These are phyloP conservation scores for Callinectes sapidus DNA, from an alignment of 2,888 invertebrate species.

Conservation along the genomic window DNA sequence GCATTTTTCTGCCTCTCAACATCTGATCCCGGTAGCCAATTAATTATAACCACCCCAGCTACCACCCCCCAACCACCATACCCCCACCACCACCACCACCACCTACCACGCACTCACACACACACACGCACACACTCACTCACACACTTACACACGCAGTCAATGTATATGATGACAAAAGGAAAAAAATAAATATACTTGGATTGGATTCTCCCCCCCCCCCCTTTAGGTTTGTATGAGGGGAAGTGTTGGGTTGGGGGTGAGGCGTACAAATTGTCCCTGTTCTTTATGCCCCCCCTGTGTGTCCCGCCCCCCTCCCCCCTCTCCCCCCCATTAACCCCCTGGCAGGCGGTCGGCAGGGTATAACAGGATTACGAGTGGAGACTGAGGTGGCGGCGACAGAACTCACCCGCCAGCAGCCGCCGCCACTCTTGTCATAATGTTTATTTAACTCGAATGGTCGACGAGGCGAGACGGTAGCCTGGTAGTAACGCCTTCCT, in stretches of 20 bases:
- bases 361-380: constrained; percentile 28
- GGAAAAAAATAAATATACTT: background rate
- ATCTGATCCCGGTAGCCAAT: constrained; percentile 39
- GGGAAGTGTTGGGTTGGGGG: background rate
- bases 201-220: background rate
- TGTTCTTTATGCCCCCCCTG: constrained; percentile 24
- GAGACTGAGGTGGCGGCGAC: background rate
- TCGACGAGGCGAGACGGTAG: background rate
- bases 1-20: constrained; percentile 21
- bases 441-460: constrained; percentile 36
- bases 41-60: constrained; percentile 38
- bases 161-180: background rate
- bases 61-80: background rate
- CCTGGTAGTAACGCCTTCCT: background rate
- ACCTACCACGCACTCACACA: background rate
- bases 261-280: background rate
- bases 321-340: background rate
- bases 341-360: constrained; percentile 27
- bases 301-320: background rate
- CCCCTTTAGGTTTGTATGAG: background rate
- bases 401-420: background rate
- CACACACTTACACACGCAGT: background rate
- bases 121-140: background rate
- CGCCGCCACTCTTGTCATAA: constrained; percentile 27
- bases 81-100: background rate